Evolutionary conservation across 2,888 invertebrate species (phyloP).

Genomic region (Sphaerophoria taeniata): DNA sequence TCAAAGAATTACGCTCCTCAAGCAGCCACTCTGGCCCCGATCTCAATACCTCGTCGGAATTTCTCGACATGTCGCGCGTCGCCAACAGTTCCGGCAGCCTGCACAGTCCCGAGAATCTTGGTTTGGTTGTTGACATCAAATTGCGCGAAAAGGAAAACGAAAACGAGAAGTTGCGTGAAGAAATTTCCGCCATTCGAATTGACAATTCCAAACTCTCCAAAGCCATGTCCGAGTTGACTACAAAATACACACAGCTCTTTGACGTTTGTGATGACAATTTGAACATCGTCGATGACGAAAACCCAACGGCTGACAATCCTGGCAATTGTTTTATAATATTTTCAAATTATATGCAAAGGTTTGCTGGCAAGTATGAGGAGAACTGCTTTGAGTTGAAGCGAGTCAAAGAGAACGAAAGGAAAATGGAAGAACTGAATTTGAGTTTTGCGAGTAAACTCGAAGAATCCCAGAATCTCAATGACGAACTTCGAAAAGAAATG

Average conservation of each 20-base stretch:
- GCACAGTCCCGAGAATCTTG: constrained; percentile 81
- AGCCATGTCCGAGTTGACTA: constrained; percentile 74
- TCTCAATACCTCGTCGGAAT: constrained; percentile 78
- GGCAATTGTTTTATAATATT: constrained; percentile 76
- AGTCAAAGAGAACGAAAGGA: constrained; percentile 60
- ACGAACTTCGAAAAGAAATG: constrained; percentile 32
- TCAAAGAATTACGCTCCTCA: constrained; percentile 78
- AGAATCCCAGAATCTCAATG: constrained; percentile 9
- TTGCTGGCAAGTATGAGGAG: constrained; percentile 75
- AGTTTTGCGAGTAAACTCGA: constrained; percentile 39
- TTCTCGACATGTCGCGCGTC: constrained; percentile 76
- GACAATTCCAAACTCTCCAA: constrained; percentile 75
- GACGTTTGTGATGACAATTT: constrained; percentile 73
- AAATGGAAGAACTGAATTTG: constrained; percentile 64
- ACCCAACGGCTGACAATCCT: constrained; percentile 52
- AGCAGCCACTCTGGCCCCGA: constrained; percentile 76
- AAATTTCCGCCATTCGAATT: constrained; percentile 74
- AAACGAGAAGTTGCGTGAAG: constrained; percentile 76
- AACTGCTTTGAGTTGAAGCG: constrained; percentile 67
- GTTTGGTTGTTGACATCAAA: constrained; percentile 81
- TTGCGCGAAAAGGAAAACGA: constrained; percentile 81
- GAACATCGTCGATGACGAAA: constrained; percentile 49
- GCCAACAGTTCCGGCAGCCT: constrained; percentile 76
- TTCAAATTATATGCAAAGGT: constrained; percentile 76
- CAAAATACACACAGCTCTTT: constrained; percentile 67